A percentile compares a stretch with the other conserved stretches of the same genome.
phyloP scores from a whole-genome alignment of 2,888 invertebrate species.

The Drosophila multiciliata region DNA sequence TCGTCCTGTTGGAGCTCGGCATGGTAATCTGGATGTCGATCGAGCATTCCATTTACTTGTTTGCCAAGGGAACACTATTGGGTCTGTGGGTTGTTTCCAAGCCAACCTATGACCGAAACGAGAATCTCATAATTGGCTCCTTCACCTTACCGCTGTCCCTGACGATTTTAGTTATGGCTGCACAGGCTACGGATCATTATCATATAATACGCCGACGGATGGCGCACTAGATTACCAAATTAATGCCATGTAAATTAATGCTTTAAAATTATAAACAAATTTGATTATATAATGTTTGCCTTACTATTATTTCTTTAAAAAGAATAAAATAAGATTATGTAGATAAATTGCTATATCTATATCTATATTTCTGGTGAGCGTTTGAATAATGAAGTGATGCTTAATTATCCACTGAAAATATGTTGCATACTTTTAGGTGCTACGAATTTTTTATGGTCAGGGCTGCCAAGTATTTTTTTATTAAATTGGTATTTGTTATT shows the following conservation, averaged over 20 bases:
- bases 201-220: not conserved
- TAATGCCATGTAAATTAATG: not conserved
- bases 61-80: conserved; percentile 25
- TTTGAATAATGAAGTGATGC: not conserved
- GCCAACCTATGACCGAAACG: conserved; percentile 12
- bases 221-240: not conserved
- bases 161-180: conserved; percentile 30
- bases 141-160: conserved; percentile 58
- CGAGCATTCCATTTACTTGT: conserved; percentile 32
- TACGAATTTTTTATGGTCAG: not conserved
- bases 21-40: conserved; percentile 49
- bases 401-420: not conserved
- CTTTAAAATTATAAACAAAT: not conserved
- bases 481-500: not conserved
- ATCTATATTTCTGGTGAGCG: not conserved
- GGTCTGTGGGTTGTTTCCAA: conserved; percentile 12
- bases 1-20: conserved; percentile 38
- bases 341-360: not conserved
- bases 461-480: not conserved
- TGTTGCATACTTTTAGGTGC: conserved; percentile 2
- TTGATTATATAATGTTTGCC: not conserved
- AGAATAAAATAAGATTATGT: not conserved
- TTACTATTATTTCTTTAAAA: not conserved
- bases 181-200: conserved; percentile 42
- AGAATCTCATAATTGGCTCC: conserved; percentile 40